Base-by-base conservation (phyloP, 2,113 vertebrate genomes). In the Mixornis gularis region DNA sequence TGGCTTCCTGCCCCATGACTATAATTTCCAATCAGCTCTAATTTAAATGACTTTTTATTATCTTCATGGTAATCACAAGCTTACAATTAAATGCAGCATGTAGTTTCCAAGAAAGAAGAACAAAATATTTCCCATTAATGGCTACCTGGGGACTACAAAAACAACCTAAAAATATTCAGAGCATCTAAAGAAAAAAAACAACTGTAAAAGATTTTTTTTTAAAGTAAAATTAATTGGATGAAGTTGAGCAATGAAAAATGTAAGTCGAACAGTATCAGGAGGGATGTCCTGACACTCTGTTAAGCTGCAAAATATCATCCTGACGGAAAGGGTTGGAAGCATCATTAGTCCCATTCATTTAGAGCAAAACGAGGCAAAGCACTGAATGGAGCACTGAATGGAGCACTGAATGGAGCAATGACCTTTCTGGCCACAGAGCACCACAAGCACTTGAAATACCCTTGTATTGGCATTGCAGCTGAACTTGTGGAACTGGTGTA, bases 11-110 rank as follows among this genome's bases (percentile, higher is more conserved):
- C 51, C 70, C 76, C 52, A 43, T 55, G 36, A 71, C n/a, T 93
- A 2, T 44, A 55, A 84, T 91, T 93, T 95, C 19, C 66, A 79
- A 65, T 66, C 26, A 32, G 29, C 58, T 90, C 53, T 79, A 84
- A 56, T 63, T 92, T 83, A 87, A 89, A 87, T 70, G 20, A 32
- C 27, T 87, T 92, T 89, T 89, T 83, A 89, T 92, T 94, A 70
- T 72, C 82, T 91, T 85, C 38, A 40, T 44, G 38, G 41, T 56
- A 85, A 87, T 72, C 8, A 1, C 46, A 79, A 73, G 10, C 59
- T 87, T 65, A 69, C 58, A 95, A 44, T 87, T 85, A 89, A 79
- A 64, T 15, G 66, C 62, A 65, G 46, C 13, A 51, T 18, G 17
- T 17, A 65, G n/a, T 56, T 69, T 91, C 36, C 68, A 84, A 89